Percentiles rank a stretch among this genome's conserved stretches.
These are phyloP conservation scores for Toxotes lorentzi DNA, from an alignment of 2,797 vertebrate genomes.

Conservation along the genomic window DNA sequence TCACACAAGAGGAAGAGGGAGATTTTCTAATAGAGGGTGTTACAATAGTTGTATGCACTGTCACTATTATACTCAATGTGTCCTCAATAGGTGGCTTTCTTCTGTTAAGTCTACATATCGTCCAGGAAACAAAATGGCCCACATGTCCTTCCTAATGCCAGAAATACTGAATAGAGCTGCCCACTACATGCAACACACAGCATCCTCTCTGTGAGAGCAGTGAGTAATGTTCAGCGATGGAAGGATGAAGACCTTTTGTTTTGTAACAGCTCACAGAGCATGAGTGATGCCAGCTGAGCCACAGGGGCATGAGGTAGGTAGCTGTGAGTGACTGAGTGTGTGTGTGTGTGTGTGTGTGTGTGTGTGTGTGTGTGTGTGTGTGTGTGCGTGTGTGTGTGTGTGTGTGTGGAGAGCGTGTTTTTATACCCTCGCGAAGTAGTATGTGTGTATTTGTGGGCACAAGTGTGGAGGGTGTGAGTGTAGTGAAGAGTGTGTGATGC, in stretches of 20 bases:
- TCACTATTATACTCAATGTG: constrained; percentile 32
- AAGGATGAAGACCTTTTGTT: constrained; percentile 75
- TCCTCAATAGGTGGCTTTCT: constrained; percentile 52
- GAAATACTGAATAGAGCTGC: constrained; percentile 50
- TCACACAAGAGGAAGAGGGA: not conserved
- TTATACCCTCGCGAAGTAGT: constrained; percentile 59
- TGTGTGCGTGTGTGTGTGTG: constrained; percentile 32
- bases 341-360: constrained; percentile 25
- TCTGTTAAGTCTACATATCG: constrained; percentile 30
- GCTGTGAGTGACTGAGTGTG: constrained; percentile 45
- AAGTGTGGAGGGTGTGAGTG: constrained; percentile 71
- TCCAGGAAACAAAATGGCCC: constrained; percentile 46
- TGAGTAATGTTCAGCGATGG: constrained; percentile 71
- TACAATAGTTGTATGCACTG: constrained; percentile 29
- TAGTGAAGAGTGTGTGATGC: constrained; percentile 64
- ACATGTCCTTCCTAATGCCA: constrained; percentile 54
- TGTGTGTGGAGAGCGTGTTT: constrained; percentile 39
- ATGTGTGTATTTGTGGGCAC: constrained; percentile 67
- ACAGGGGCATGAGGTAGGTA: constrained; percentile 66
- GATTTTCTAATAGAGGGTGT: constrained; percentile 8
- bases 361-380: constrained; percentile 43
- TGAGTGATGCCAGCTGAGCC: constrained; percentile 69
- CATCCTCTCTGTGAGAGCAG: constrained; percentile 46
- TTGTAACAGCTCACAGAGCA: constrained; percentile 72
- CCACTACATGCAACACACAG: constrained; percentile 47